A percentile compares a stretch with the other conserved stretches of the same genome.
Conservation (phyloP, 2,888 invertebrate genomes). For the Alitta virens region DNA sequence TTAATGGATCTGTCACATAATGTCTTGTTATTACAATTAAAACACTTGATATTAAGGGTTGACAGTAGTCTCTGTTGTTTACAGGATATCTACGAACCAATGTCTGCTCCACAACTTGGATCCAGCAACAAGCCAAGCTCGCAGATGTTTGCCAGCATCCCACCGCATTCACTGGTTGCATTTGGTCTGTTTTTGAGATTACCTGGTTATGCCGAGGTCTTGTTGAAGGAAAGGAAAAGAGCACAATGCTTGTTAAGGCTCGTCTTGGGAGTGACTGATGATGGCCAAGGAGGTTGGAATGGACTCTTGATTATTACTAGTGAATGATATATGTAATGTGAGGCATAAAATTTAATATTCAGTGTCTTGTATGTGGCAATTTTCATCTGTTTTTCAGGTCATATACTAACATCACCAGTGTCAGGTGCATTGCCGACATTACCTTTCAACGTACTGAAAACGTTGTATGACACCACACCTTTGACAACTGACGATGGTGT, state of each 20-base stretch:
- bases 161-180: slow-evolving; percentile 86
- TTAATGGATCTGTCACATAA: no score
- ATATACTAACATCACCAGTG: slow-evolving; percentile 70
- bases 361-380: no score
- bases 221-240: slow-evolving; percentile 75
- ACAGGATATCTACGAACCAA: slow-evolving; percentile 27
- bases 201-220: slow-evolving; percentile 86
- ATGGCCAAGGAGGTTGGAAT: slow-evolving; percentile 79
- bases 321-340: no score
- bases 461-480: slow-evolving; percentile 75
- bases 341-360: no score
- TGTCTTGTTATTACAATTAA: no score
- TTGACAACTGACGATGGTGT: slow-evolving; percentile 75
- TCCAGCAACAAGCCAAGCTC: slow-evolving; percentile 16
- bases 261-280: slow-evolving; percentile 85
- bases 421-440: slow-evolving; percentile 65
- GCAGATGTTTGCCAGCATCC: slow-evolving; percentile 50
- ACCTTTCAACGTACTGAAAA: slow-evolving; percentile 74
- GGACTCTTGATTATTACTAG: no score
- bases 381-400: slow-evolving; percentile 55
- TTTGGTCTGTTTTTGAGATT: slow-evolving; percentile 84
- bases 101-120: slow-evolving; percentile 20
- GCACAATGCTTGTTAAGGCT: slow-evolving; percentile 83
- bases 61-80: background rate
- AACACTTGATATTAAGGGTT: no score